These are phyloP conservation scores for Peromyscus californicus DNA, from an alignment of 2,113 vertebrate genomes.

Conservation along the genomic window DNA sequence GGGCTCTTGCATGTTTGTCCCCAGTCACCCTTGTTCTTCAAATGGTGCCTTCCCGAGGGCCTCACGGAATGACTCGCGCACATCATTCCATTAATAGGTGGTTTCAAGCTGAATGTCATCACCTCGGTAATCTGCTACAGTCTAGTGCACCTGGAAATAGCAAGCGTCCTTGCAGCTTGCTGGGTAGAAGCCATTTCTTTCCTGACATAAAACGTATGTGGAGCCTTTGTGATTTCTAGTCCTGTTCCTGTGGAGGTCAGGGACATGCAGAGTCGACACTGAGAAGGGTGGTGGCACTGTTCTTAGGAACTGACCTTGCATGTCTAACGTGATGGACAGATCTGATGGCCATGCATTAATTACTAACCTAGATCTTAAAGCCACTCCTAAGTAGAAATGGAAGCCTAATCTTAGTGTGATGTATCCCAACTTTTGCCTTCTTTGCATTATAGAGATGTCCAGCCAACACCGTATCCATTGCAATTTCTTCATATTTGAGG, in stretches of 20 bases:
- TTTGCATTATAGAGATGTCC: neutral
- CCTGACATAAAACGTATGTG: neutral
- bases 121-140: constrained; percentile 54
- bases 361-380: constrained; percentile 66
- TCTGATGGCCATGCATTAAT: constrained; percentile 49
- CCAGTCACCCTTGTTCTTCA: constrained; percentile 60
- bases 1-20: neutral
- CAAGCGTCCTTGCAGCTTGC: constrained; percentile 32
- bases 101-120: constrained; percentile 56
- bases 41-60: constrained; percentile 44
- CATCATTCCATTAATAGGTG: constrained; percentile 65
- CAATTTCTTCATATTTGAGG: neutral
- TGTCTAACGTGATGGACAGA: neutral
- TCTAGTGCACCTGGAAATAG: constrained; percentile 58
- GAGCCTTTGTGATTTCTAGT: constrained; percentile 6
- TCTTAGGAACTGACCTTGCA: neutral
- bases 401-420: neutral
- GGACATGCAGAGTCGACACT: neutral
- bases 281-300: neutral
- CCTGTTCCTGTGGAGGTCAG: neutral
- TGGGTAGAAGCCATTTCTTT: constrained; percentile 53
- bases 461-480: neutral
- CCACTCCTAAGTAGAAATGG: constrained; percentile 67
- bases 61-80: constrained; percentile 28
- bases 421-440: neutral